These are phyloP conservation scores for Thinocorus orbignyianus DNA, from an alignment of 2,113 vertebrate species.

Conservation along the genomic window DNA sequence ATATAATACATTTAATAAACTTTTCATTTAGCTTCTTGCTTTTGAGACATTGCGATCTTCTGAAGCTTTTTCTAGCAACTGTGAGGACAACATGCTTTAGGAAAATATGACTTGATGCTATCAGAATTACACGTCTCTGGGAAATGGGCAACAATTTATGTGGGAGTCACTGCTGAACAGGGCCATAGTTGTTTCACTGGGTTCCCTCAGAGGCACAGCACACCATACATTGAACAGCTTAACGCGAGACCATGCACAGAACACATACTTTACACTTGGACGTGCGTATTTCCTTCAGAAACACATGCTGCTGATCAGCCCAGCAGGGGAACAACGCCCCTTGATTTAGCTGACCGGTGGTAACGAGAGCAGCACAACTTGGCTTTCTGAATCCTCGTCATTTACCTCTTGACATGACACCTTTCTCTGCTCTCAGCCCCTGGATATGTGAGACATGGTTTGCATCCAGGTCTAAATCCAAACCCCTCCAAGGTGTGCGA, in stretches of 20 bases:
- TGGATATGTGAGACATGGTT: neutral
- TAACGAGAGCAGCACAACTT: neutral
- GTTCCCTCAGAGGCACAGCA: neutral
- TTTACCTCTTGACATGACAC: neutral
- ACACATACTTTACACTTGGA: neutral
- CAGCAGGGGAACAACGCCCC: neutral
- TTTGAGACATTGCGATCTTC: neutral
- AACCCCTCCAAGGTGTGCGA: neutral
- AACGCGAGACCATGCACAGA: neutral
- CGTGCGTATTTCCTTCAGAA: neutral
- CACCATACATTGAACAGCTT: neutral
- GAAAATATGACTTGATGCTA: neutral
- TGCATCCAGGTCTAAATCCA: neutral
- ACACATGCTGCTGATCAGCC: neutral
- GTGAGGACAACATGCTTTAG: neutral
- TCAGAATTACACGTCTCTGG: neutral
- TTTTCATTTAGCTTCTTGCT: neutral
- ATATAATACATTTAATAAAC: neutral
- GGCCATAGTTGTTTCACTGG: neutral
- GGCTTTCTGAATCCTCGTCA: neutral
- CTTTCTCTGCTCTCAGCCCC: neutral
- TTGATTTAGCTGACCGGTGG: neutral
- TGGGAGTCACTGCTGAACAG: neutral
- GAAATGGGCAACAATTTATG: neutral
- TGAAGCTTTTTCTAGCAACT: neutral